Conservation (phyloP, 64 coral and sea anemone genomes). For the Stichodactyla helianthus region DNA sequence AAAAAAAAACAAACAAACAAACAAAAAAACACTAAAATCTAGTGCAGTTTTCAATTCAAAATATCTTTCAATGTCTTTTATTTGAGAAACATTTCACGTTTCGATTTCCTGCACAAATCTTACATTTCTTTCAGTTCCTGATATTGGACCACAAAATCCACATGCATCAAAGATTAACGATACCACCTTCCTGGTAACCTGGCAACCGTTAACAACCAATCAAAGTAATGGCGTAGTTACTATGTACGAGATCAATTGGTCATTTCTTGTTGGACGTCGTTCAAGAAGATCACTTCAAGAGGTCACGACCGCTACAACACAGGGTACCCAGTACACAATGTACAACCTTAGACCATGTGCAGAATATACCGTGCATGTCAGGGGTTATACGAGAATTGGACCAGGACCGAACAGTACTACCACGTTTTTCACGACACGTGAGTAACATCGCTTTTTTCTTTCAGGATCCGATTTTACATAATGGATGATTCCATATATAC, state of each 20-base stretch:
- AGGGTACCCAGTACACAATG: not conserved
- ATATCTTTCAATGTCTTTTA: not conserved
- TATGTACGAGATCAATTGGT: not conserved
- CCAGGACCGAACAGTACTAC: not conserved
- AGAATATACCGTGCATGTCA: not conserved
- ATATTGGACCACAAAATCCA: not conserved
- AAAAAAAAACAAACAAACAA: not conserved
- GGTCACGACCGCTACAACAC: not conserved
- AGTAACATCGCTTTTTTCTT: not conserved
- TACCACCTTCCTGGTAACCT: not conserved
- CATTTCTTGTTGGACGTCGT: not conserved
- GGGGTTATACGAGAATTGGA: not conserved
- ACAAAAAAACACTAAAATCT: too few species aligned
- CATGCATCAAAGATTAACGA: not conserved
- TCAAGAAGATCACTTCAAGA: slow-evolving; percentile 2
- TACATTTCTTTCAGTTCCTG: not conserved
- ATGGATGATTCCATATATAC: too few species aligned
- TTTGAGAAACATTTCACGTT: not conserved
- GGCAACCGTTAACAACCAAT: not conserved
- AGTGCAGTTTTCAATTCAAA: too few species aligned
- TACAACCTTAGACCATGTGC: not conserved
- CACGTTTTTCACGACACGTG: not conserved
- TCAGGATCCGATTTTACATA: too few species aligned
- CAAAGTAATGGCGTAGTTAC: not conserved
- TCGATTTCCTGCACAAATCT: too few species aligned